Conservation (phyloP, 53 echinoderm and acorn worm genomes). For the Antedon mediterranea region DNA sequence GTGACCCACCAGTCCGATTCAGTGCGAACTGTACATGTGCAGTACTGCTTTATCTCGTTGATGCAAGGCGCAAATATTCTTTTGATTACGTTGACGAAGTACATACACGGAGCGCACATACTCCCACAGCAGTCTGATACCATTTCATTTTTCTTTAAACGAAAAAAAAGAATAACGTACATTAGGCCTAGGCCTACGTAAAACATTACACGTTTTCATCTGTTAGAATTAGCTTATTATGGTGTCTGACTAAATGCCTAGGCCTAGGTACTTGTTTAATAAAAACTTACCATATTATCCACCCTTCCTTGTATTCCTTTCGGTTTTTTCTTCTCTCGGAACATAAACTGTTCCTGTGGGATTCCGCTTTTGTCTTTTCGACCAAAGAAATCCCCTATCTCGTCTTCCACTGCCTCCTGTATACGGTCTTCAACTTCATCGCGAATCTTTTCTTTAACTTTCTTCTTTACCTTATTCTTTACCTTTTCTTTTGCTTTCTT, state of each 20-base stretch:
- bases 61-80: not conserved
- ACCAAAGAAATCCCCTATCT: not conserved
- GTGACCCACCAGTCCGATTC: conserved; percentile 19
- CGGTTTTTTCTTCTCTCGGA: not conserved
- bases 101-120: not conserved
- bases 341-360: not conserved
- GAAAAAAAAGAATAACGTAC: not conserved
- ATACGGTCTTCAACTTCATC: not conserved
- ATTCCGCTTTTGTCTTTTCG: conserved; percentile 4
- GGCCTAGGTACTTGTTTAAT: too few relatives aligned
- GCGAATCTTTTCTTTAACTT: conserved; percentile 1
- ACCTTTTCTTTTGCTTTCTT: not conserved
- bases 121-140: not conserved
- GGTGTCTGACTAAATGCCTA: too few relatives aligned
- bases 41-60: not conserved
- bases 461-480: not conserved
- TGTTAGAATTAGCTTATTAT: too few relatives aligned
- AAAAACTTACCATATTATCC: not conserved
- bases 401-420: conserved; percentile 6
- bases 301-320: not conserved
- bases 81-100: not conserved
- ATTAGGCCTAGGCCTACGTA: conserved; percentile 9
- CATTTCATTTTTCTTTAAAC: not conserved
- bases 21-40: not conserved
- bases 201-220: too few relatives aligned